Evolutionary conservation across 1,140 invertebrate genomes (phyloP), one percentile per base, ranked within the genome.

Genomic region (Hyles vespertilio): DNA sequence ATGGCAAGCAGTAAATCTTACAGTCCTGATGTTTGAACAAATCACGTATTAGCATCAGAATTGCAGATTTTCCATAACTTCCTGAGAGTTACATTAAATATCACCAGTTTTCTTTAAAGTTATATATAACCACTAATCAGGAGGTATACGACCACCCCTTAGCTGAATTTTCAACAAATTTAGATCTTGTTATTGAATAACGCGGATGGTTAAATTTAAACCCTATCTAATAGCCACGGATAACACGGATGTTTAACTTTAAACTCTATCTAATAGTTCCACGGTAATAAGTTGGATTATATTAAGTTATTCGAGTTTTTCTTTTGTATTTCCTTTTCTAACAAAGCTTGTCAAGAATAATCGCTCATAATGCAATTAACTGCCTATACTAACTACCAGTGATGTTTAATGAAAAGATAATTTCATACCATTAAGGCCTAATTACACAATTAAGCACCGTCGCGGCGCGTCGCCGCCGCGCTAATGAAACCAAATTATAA

Each of bases 401-500:
- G 6, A 48, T 11, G 11, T 6, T 5, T n/a, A n/a, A 48, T 12
- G 9, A 12, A 6, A 11, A n/a, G 6, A 22, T 12, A 48, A 48
- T 12, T 48, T 0, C 3, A 5, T 3, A 1, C 5, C 10, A 48
- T 11, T 22, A 48, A 48, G 22, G 6, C 2, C 6, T n/a, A 51
- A 51, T 51, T 33, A 51, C 22, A 51, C 22, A 32, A 33, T 34
- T 33, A 51, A 10, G 11, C 47, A 12, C 22, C 10, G 47, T 48
- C 56, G 60, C 56, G 33, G 36, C 44, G 53, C 46, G 45, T 60
- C 65, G 56, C 59, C 11, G 48, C 51, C 46, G 36, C 57, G 60
- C 55, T 78, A 81, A 83, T 80, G 52, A 54, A 54, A 54, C 36
- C 5, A 43, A 54, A 54, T 54, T 32, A 55, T 43, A 69, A 83